Base-by-base conservation (phyloP, 2,888 invertebrate species). In the Galerucella nymphaeae region DNA sequence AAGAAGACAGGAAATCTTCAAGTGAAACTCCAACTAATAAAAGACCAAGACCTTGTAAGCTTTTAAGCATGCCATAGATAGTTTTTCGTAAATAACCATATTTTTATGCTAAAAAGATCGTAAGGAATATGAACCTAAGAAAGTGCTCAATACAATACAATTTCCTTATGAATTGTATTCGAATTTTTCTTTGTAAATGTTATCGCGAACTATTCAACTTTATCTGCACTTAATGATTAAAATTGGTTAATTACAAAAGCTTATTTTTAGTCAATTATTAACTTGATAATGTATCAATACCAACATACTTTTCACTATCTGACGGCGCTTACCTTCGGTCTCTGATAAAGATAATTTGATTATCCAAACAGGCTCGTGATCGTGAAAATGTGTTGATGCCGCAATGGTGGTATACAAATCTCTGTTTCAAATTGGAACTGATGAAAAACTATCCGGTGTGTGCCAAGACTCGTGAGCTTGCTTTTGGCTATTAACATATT, bases 11-110 rank as follows among this genome's bases (percentile, higher is more conserved):
- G 88, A 91, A 90, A 87, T 90, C 90, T 81, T 88, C 87, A 73
- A 90, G 87, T 70, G 90, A 88, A 88, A 89, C 90, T 83, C 89
- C 89, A 85, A 84, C 86, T 77, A 86, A 84, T 86, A 89, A 85
- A 89, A 91, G 92, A 86, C 89, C 92, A 79, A 89, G 93, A 83
- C 93, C 93, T 85, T 90, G 91, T 89, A 93, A 93, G 90, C 91
- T 85, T 64, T 45, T 3, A 58, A 70, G 57, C 45, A 70, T 57
- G 53, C 18, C 4, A 18, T 53, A 18, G 53, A 16, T 53, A 53
- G 53, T 53, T 53, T 53, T 53, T 53, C 53, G 53, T 53, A 53
- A 16, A 53, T 53, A 53, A 53, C 18, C 53, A 53, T 16, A 53
- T 53, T 53, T 53, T 53, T 53, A n/a, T 48, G n/a, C n/a, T 14